phyloP scores from a whole-genome alignment of 2,888 invertebrate genomes.

The Deroplatys truncata region DNA sequence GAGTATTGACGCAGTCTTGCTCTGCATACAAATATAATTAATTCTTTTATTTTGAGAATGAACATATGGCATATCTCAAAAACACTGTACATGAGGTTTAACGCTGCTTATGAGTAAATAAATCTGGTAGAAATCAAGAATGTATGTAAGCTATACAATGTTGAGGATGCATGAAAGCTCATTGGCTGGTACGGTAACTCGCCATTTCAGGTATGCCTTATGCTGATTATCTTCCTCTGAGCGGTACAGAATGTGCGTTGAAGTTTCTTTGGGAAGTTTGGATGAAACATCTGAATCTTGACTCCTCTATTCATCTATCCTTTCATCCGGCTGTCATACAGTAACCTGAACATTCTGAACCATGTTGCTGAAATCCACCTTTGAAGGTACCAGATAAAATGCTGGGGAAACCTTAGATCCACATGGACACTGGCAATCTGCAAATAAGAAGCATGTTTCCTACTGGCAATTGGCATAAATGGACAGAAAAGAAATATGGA shows the following conservation, averaged over 20 bases:
- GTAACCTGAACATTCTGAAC: slow-evolving; percentile 84
- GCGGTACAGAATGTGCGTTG: background rate
- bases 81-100: background rate
- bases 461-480: background rate
- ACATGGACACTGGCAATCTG: slow-evolving; percentile 85
- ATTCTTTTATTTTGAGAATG: background rate
- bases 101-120: background rate
- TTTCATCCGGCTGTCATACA: slow-evolving; percentile 41
- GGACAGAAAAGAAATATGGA: too few species aligned
- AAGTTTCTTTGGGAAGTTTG: background rate
- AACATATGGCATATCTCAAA: background rate
- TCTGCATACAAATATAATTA: background rate
- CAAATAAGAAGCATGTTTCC: slow-evolving; percentile 31
- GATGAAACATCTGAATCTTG: background rate
- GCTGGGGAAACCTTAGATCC: slow-evolving; percentile 86
- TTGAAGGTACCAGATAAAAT: slow-evolving; percentile 86
- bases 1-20: background rate
- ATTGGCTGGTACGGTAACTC: background rate
- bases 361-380: slow-evolving; percentile 84
- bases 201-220: background rate
- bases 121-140: background rate
- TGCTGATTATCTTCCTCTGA: background rate
- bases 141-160: background rate
- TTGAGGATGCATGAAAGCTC: background rate
- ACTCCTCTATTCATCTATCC: background rate